Evolutionary conservation across 2,113 vertebrate genomes (phyloP).

Genomic region (Microcebus griseorufus): DNA sequence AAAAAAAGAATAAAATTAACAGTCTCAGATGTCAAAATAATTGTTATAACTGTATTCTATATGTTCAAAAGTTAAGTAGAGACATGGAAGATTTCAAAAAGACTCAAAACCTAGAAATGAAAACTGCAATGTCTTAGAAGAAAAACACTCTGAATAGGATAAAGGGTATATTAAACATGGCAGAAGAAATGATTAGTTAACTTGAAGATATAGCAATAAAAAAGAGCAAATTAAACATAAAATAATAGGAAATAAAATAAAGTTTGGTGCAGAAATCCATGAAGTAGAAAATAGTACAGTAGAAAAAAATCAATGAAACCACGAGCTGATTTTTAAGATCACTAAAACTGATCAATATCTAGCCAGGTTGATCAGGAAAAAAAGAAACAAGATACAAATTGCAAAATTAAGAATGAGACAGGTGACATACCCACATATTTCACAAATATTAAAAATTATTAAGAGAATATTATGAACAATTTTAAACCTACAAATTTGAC

Average conservation of each 20-base stretch:
- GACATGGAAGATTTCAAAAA: background rate
- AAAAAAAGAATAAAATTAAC: background rate
- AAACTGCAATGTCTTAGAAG: background rate
- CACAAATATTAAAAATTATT: background rate
- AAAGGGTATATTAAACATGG: background rate
- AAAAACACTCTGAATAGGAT: background rate
- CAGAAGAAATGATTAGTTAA: background rate
- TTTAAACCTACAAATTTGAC: background rate
- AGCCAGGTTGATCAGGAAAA: background rate
- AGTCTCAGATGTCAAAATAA: background rate
- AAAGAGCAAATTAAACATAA: conserved; percentile 9
- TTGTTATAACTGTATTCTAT: background rate
- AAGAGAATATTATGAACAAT: background rate
- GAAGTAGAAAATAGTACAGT: background rate
- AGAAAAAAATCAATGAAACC: background rate
- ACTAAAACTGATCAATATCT: background rate
- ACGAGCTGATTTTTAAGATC: background rate
- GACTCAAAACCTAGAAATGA: background rate
- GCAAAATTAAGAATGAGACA: background rate
- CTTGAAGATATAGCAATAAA: background rate
- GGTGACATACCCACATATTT: background rate
- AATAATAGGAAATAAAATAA: conserved; percentile 9
- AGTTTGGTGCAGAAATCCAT: background rate
- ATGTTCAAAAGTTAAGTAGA: conserved; percentile 1
- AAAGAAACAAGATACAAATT: background rate